Conservation (phyloP, 2,113 vertebrate genomes). For the Anas platyrhynchos region DNA sequence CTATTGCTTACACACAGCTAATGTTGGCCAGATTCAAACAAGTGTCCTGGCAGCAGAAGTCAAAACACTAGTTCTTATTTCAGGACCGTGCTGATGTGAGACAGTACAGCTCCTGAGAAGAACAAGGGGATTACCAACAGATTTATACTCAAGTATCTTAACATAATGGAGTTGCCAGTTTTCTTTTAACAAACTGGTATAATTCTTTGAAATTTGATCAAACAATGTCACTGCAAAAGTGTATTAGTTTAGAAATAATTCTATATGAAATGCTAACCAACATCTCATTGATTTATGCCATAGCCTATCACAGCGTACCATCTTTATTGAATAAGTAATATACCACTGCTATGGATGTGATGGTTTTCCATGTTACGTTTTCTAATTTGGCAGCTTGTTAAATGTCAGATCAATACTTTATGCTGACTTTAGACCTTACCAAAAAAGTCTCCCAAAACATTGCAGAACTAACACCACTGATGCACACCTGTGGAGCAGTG, state of each 20-base stretch:
- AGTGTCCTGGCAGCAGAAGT: not conserved
- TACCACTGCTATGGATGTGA: not conserved
- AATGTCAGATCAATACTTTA: constrained; percentile 53
- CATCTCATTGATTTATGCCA: not conserved
- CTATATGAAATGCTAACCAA: not conserved
- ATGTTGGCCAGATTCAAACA: not conserved
- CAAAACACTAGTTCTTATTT: not conserved
- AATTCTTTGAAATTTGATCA: not conserved
- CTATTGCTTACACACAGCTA: not conserved
- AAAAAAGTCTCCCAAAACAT: not conserved
- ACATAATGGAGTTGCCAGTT: not conserved
- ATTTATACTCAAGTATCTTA: not conserved
- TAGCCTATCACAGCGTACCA: not conserved
- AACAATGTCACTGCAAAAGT: not conserved
- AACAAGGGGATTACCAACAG: not conserved
- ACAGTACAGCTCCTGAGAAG: not conserved
- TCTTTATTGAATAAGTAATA: not conserved
- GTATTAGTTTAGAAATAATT: not conserved
- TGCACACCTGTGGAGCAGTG: not conserved
- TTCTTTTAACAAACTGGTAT: not conserved
- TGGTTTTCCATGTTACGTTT: constrained; percentile 5
- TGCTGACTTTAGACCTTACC: not conserved
- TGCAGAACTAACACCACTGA: not conserved
- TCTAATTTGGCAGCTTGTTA: constrained; percentile 46
- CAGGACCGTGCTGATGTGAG: not conserved